Base-by-base conservation (phyloP, 2,797 vertebrate species). In the Peromyscus melanophrys region DNA sequence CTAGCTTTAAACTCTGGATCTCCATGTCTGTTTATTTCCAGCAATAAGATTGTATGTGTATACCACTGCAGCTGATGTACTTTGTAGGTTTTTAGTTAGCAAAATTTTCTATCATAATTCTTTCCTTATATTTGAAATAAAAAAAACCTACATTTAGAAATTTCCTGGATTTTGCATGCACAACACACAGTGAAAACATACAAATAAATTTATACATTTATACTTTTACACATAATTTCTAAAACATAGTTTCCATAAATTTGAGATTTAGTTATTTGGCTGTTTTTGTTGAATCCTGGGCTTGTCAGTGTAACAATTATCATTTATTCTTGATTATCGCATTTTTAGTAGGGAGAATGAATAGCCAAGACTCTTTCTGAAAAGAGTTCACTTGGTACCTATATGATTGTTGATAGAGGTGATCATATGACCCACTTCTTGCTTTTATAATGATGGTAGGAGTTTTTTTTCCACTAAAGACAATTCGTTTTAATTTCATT, bases 121-220 rank as follows among this genome's bases (percentile, higher is more conserved):
- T 90, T 71, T 37, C 1, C 59, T 90, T 75, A 16, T 59, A 92
- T 93, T 61, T 92, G n/a, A 96, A 92, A 88, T 61, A 61, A 4
- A 73, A 65, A 65, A 49, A 49, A 89, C 63, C 46, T 65, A 61
- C 29, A 89, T 57, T 69, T 86, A 27, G 6, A 95, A 87, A 57
- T 75, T 57, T 69, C 2, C 12, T 80, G 40, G 2, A 14, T 71
- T 25, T 63, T 95, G 25, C 49, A 67, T 73, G 46, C 43, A 17
- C 4, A 78, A 43, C 65, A 71, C 86, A 76, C 57, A 57, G 11
- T 31, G 19, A 52, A 49, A 46, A 55, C 11, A 85, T 25, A n/a
- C 4, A 65, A 1, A 78, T 59, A 57, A 31, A 76, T n/a, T 65
- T 9, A 21, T 52, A 23, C 31, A 2, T 1, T 52, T 11, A 8